Evolutionary conservation across 1,140 invertebrate genomes (phyloP).

Genomic region (Ruditapes philippinarum): DNA sequence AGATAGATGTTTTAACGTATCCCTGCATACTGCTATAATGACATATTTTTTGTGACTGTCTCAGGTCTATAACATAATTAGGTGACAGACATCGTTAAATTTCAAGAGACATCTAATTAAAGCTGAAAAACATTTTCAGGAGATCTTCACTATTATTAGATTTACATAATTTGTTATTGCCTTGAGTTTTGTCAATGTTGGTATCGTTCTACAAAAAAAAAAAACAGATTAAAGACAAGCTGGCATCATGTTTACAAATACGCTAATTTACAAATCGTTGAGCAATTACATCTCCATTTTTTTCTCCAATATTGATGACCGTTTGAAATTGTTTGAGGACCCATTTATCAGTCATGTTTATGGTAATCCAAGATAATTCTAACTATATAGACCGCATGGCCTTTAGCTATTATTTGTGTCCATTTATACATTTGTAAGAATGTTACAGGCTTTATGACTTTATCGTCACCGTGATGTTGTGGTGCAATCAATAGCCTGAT

Average conservation of each 20-base stretch:
- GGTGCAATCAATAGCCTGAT: conserved; percentile 13
- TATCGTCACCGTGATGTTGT: not conserved
- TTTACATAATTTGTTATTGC: not conserved
- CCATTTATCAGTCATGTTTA: not conserved
- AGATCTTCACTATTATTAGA: not conserved
- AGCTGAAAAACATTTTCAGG: no score
- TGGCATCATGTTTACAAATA: conserved; percentile 9
- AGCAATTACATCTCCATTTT: not conserved
- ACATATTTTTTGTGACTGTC: no score
- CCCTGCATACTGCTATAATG: no score
- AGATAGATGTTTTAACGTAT: no score
- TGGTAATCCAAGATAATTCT: conserved; percentile 3
- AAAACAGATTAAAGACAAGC: conserved; percentile 9
- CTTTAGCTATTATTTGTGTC: not conserved
- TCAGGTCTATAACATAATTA: no score
- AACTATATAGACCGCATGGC: not conserved
- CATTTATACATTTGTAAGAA: conserved; percentile 22
- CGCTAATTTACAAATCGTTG: conserved; percentile 8
- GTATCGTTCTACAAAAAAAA: not conserved
- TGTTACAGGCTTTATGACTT: conserved; percentile 12
- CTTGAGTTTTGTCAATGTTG: not conserved
- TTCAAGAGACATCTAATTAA: no score
- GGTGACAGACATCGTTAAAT: no score
- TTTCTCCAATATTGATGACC: no score
- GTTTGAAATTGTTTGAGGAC: not conserved